phyloP scores from a whole-genome alignment of 2,888 invertebrate genomes.

The Lasius platythorax region DNA sequence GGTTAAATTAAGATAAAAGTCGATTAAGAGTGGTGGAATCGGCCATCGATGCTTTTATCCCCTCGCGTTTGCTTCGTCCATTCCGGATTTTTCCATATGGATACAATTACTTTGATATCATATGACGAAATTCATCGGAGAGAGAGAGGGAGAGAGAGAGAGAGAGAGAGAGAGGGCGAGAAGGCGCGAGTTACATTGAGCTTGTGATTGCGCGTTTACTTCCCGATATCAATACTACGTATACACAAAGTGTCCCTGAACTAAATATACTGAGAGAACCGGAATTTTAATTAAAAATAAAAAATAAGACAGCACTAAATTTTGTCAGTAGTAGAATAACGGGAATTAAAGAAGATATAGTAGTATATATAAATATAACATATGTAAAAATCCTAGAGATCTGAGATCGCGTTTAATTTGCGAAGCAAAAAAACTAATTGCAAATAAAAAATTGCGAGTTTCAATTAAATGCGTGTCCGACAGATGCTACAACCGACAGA shows the following conservation, averaged over 20 bases:
- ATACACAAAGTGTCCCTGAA: slow-evolving; percentile 14
- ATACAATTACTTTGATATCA: slow-evolving; percentile 1
- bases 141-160: background rate
- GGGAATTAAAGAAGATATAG: background rate
- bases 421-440: background rate
- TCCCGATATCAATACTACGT: slow-evolving; percentile 15
- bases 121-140: slow-evolving; percentile 14
- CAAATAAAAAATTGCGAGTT: background rate
- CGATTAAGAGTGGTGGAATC: background rate
- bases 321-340: background rate
- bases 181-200: slow-evolving; percentile 39
- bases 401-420: background rate
- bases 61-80: background rate
- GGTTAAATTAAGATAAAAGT: slow-evolving; percentile 28
- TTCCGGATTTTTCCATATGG: slow-evolving; percentile 14
- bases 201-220: slow-evolving; percentile 15
- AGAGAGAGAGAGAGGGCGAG: background rate
- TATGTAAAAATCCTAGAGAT: background rate
- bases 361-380: background rate
- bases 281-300: slow-evolving; percentile 18
- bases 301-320: background rate
- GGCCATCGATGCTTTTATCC: background rate
- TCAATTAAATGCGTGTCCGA: background rate
- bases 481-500: background rate
- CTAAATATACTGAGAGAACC: background rate